Percentiles rank a stretch among this genome's conserved stretches.
These are phyloP conservation scores for Norana najaformis DNA, from an alignment of 2,888 invertebrate species.

Conservation along the genomic window DNA sequence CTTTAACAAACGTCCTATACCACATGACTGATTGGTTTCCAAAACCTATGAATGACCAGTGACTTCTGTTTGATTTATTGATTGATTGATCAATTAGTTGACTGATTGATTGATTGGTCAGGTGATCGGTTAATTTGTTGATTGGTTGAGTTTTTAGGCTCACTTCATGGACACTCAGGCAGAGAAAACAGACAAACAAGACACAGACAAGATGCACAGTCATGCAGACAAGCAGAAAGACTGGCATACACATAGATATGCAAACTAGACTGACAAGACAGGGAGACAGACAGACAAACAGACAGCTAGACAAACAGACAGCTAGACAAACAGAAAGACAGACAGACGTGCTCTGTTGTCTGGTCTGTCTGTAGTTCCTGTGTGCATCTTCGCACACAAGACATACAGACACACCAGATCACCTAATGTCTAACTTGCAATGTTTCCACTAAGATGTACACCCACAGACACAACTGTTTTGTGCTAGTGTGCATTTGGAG, in stretches of 20 bases:
- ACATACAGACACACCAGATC: not conserved
- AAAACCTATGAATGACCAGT: not conserved
- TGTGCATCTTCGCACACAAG: not conserved
- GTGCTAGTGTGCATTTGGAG: too few relatives aligned
- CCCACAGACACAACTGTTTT: too few relatives aligned
- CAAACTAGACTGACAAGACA: too few relatives aligned
- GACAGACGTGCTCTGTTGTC: too few relatives aligned
- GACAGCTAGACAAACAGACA: not conserved
- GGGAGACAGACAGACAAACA: not conserved
- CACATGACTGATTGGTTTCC: not conserved
- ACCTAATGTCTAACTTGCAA: too few relatives aligned
- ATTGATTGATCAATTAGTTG: not conserved
- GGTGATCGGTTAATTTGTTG: not conserved
- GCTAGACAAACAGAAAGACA: not conserved
- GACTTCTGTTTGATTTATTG: not conserved
- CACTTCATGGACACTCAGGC: too few relatives aligned
- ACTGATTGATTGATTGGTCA: not conserved
- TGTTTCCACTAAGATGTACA: too few relatives aligned
- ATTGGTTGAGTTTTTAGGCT: too few relatives aligned
- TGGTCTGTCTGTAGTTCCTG: not conserved
- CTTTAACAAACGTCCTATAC: not conserved
- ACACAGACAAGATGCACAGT: too few relatives aligned
- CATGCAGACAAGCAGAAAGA: not conserved
- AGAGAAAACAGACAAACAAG: not conserved
- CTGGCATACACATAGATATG: not conserved